Base-by-base conservation (phyloP, 2,888 invertebrate species). In the Operophtera brumata region DNA sequence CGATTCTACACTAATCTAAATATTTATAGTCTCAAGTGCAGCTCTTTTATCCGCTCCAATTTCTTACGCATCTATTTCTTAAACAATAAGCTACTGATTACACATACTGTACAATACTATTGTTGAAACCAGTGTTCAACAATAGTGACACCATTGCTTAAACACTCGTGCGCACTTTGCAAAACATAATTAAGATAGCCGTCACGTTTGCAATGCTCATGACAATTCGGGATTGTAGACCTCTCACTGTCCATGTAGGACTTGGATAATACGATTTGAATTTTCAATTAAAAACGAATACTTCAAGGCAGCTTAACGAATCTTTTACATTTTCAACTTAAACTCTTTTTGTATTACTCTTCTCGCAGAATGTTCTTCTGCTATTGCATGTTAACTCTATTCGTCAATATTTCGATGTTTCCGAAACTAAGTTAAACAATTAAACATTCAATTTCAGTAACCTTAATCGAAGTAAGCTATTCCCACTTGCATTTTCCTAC, bases 161-260 rank as follows among this genome's bases (percentile, higher is more conserved):
- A 84, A 71, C 73, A 61, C 67, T 70, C 73, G 78, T 75, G 81
- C 78, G 79, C 74, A 71, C 66, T 84, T 88, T 87, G 79, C 87
- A 86, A 86, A 86, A 89, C 75, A 70, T 64, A 69, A 68, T 69
- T 69, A 65, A 69, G 67, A 68, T 59, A 67, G 64, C 64, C 71
- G 77, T 82, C 83, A 84, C 85, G 83, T 81, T 79, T 69, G 70
- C 61, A 66, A 62, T 65, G 69, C 70, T 73, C 70, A 71, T 81
- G 85, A 84, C 82, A 83, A 84, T 85, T 70, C 75, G 67, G 75
- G 75, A 76, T 75, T 70, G 74, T 70, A 75, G 73, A 81, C 83
- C 86, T 86, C 86, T 86, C 85, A 86, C 84, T 80, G 72, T 41
- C 60, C 57, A 62, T 42, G 28, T 11, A 54, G 41, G 32, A 49